Evolutionary conservation across 2,888 invertebrate genomes (phyloP).

Genomic region (Allophyes oxyacanthae): DNA sequence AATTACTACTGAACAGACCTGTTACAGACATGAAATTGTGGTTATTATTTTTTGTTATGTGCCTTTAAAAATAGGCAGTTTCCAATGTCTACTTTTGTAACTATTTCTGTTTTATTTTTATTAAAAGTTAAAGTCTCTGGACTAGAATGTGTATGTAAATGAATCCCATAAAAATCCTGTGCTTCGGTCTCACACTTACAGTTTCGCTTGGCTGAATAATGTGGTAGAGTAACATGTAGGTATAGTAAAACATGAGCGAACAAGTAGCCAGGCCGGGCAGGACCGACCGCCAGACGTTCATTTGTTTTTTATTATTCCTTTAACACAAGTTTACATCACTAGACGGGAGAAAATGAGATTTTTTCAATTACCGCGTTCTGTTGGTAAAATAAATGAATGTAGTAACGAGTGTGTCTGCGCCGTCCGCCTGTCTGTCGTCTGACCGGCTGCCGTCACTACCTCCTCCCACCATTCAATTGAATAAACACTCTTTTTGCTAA

Average conservation of each 20-base stretch:
- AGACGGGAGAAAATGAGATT: constrained; percentile 76
- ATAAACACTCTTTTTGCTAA: constrained; percentile 68
- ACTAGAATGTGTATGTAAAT: constrained; percentile 40
- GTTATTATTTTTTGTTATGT: constrained; percentile 1
- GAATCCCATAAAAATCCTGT: constrained; percentile 37
- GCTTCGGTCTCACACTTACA: constrained; percentile 40
- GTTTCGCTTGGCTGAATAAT: constrained; percentile 44
- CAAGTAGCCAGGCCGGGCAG: constrained; percentile 43
- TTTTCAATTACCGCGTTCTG: constrained; percentile 80
- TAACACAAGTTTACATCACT: constrained; percentile 72
- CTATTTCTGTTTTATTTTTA: constrained; percentile 20
- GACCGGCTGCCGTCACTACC: constrained; percentile 59
- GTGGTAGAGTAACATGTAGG: constrained; percentile 35
- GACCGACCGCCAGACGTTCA: constrained; percentile 54
- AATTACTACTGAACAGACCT: constrained; percentile 37
- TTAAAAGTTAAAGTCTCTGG: constrained; percentile 8
- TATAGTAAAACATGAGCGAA: constrained; percentile 44
- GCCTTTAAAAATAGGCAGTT: constrained; percentile 18
- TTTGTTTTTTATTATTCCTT: constrained; percentile 61
- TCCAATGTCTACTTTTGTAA: constrained; percentile 23
- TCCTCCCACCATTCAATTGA: constrained; percentile 62
- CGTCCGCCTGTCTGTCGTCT: constrained; percentile 38
- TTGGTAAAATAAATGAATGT: constrained; percentile 73
- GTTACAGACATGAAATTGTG: constrained; percentile 18
- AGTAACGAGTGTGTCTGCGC: constrained; percentile 55